These are phyloP conservation scores for Drosophila peninsularis DNA, from an alignment of 2,888 invertebrate genomes.

Conservation along the genomic window DNA sequence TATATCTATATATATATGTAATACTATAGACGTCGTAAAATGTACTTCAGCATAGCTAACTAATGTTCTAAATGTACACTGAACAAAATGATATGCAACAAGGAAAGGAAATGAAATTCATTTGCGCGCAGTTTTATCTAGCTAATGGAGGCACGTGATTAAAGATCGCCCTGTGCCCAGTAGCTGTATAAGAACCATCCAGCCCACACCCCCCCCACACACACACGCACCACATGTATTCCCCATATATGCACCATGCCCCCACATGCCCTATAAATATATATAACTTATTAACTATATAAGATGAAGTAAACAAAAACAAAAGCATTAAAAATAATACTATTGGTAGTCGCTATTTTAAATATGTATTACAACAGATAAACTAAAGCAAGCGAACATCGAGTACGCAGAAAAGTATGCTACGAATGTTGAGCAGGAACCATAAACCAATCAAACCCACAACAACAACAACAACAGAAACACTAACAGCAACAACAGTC, in stretches of 20 bases:
- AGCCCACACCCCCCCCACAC: constrained; percentile 11
- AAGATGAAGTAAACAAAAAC: constrained; percentile 60
- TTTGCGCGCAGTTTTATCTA: constrained; percentile 47
- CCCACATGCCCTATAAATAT: constrained; percentile 68
- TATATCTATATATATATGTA: constrained; percentile 34
- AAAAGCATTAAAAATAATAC: constrained; percentile 47
- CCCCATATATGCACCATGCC: constrained; percentile 50
- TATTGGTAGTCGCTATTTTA: constrained; percentile 80
- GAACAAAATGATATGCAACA: constrained; percentile 56
- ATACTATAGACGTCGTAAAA: constrained; percentile 64
- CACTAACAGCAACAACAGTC: constrained; percentile 34
- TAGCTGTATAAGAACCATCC: constrained; percentile 5
- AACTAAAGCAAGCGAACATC: constrained; percentile 37
- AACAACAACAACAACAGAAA: constrained; percentile 36
- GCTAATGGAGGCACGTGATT: constrained; percentile 6
- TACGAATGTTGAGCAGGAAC: constrained; percentile 67
- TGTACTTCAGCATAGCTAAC: constrained; percentile 72
- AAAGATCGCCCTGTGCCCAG: constrained; percentile 28
- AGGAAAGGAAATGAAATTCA: constrained; percentile 21
- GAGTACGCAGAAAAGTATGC: constrained; percentile 55
- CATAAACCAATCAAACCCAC: constrained; percentile 57
- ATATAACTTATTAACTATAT: constrained; percentile 80
- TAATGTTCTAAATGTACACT: constrained; percentile 73
- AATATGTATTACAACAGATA: constrained; percentile 71
- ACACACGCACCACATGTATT: constrained; percentile 28